phyloP scores from a whole-genome alignment of 2,797 vertebrate species.

The Periparus ater region DNA sequence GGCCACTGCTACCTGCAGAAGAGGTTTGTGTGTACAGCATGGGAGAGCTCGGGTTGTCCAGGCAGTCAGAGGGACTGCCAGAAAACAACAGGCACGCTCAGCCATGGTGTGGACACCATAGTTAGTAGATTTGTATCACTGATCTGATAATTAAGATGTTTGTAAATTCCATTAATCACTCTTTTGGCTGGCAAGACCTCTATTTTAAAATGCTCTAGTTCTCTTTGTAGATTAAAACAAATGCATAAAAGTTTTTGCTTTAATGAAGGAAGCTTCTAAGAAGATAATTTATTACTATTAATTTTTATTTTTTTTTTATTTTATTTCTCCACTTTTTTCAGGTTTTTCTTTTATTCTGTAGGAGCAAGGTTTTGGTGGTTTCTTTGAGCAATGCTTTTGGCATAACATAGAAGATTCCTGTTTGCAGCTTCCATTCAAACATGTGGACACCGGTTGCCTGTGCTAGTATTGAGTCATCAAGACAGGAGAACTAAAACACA shows the following conservation, averaged over 20 bases:
- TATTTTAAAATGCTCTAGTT: neutral
- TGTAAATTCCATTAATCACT: neutral
- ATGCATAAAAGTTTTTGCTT: neutral
- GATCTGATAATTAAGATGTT: neutral
- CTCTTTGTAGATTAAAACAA: neutral
- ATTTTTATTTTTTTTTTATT: neutral
- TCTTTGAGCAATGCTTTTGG: neutral
- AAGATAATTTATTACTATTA: neutral
- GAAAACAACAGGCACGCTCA: neutral
- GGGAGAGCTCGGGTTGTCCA: fast-evolving
- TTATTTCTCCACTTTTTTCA: neutral
- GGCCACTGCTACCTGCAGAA: fast-evolving
- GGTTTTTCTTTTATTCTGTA: neutral
- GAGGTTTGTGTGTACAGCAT: neutral
- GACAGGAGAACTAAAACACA: constrained; percentile 19
- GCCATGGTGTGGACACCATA: neutral
- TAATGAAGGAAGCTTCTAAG: neutral
- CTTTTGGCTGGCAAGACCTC: neutral
- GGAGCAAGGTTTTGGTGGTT: neutral
- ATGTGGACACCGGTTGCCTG: neutral
- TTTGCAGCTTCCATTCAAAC: neutral
- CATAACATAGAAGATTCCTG: neutral
- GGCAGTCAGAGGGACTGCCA: fast-evolving
- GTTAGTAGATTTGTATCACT: neutral
- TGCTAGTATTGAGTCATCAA: neutral